Conservation (phyloP, 2,797 vertebrate species). For the Tokudaia tokunoshimensis region DNA sequence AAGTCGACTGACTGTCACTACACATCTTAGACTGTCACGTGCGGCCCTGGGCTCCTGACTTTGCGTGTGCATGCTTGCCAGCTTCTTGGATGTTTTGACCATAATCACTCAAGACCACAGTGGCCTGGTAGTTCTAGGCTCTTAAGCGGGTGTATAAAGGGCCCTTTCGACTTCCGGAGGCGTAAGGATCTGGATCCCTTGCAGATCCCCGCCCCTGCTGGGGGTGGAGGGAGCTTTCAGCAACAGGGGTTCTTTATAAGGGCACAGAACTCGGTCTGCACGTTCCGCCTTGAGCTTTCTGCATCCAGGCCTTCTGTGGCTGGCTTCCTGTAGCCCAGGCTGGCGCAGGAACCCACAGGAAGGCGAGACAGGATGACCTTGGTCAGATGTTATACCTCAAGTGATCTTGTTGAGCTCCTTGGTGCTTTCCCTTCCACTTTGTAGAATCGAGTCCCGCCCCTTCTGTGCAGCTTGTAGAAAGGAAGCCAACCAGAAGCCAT, state of each 20-base stretch:
- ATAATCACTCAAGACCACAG: background rate
- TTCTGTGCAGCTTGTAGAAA: background rate
- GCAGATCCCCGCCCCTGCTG: constrained; percentile 1
- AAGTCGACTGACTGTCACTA: background rate
- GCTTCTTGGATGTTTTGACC: background rate
- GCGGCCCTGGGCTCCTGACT: background rate
- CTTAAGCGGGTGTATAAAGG: background rate
- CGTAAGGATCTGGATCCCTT: constrained; percentile 27
- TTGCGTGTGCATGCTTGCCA: background rate
- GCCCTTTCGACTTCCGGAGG: constrained; percentile 72
- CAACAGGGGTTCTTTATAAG: background rate
- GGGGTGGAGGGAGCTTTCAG: background rate
- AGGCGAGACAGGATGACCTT: background rate
- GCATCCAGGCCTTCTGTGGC: background rate
- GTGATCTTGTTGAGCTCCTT: background rate
- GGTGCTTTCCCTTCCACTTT: background rate
- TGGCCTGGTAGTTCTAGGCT: constrained; percentile 5
- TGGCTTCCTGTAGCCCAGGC: background rate
- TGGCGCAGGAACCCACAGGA: background rate
- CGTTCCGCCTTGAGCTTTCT: background rate
- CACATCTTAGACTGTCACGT: background rate
- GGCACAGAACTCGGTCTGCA: background rate
- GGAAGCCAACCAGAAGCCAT: background rate
- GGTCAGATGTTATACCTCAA: background rate
- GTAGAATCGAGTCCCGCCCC: background rate